Evolutionary conservation across 2,888 invertebrate species (phyloP).

Genomic region (Caenorhabditis japonica): DNA sequence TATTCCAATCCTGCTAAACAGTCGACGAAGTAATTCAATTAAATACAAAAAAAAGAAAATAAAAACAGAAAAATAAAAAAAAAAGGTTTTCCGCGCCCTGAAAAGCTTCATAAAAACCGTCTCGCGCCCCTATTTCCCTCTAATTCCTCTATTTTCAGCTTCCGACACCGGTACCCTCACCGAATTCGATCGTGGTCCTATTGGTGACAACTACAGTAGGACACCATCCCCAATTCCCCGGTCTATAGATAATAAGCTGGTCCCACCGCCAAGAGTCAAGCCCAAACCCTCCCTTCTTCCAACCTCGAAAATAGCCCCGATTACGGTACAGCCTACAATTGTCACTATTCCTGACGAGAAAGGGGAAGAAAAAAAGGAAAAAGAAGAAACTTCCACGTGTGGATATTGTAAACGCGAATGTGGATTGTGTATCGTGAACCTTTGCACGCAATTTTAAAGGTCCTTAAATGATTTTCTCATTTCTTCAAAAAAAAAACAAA

Average conservation of each 20-base stretch:
- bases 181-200: conserved; percentile 34
- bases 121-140: no score
- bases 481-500: background rate
- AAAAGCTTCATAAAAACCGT: no score
- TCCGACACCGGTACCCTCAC: conserved; percentile 19
- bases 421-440: conserved; percentile 36
- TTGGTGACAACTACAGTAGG: conserved; percentile 27
- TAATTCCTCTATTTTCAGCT: conserved; percentile 5
- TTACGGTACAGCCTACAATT: conserved; percentile 44
- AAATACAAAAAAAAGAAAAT: no score
- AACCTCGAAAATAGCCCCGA: conserved; percentile 26
- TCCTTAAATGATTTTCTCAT: background rate
- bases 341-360: conserved; percentile 14
- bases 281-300: background rate
- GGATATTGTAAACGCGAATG: conserved; percentile 41
- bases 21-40: no score
- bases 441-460: conserved; percentile 32
- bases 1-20: no score
- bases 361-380: conserved; percentile 6
- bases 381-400: conserved; percentile 19
- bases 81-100: no score
- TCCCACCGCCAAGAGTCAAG: background rate
- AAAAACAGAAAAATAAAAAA: no score
- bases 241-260: conserved; percentile 1
- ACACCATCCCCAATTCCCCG: conserved; percentile 23